Evolutionary conservation across 2,888 invertebrate genomes (phyloP).

Genomic region (Matsumyia berberina): DNA sequence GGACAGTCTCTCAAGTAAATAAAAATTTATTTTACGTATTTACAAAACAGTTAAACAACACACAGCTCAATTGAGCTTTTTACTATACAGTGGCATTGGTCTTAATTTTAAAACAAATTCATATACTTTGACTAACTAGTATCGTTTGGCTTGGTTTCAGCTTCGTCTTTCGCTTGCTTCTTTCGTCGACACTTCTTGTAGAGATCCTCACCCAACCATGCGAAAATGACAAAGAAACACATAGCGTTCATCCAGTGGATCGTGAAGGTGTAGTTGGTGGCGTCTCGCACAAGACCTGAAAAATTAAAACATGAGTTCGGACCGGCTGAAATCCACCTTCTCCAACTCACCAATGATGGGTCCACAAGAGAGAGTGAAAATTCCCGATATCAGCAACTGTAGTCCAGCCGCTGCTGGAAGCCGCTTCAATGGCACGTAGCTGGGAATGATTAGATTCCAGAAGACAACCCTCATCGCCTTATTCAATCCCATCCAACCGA

Average conservation of each 20-base stretch:
- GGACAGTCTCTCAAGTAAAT: constrained; percentile 8
- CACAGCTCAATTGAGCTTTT: constrained; percentile 21
- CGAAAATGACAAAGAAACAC: constrained; percentile 87
- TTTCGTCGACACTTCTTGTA: constrained; percentile 26
- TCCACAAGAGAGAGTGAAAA: constrained; percentile 87
- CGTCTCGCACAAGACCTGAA: constrained; percentile 88
- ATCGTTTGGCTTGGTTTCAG: constrained; percentile 14
- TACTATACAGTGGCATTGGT: constrained; percentile 13
- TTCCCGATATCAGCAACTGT: constrained; percentile 88
- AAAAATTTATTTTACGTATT: constrained; percentile 19
- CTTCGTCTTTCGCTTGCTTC: background rate
- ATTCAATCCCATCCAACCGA: constrained; percentile 88
- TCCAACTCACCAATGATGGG: constrained; percentile 87
- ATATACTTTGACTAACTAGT: constrained; percentile 30
- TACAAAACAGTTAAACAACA: background rate
- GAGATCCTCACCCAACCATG: constrained; percentile 86
- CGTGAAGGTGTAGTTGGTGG: constrained; percentile 86
- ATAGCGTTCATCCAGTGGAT: constrained; percentile 88
- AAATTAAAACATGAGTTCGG: background rate
- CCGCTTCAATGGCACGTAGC: constrained; percentile 88
- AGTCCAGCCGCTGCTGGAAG: constrained; percentile 90
- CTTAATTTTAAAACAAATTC: constrained; percentile 22
- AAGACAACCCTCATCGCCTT: constrained; percentile 90
- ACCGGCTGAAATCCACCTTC: constrained; percentile 7
- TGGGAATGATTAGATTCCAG: constrained; percentile 90